Base-by-base conservation (phyloP, 2,888 invertebrate species). In the Timandra comae region DNA sequence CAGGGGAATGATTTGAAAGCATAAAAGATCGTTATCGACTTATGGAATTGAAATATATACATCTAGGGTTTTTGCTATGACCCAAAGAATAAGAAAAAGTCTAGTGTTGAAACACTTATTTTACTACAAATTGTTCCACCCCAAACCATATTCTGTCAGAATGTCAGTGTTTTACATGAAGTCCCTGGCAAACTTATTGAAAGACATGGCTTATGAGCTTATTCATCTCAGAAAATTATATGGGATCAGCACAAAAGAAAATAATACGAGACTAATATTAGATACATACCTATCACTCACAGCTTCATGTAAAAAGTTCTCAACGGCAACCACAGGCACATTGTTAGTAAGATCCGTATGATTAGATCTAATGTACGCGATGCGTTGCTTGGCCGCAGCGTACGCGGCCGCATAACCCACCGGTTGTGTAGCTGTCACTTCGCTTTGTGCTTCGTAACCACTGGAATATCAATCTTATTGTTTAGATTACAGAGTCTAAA, bases 341-440 rank as follows among this genome's bases (percentile, higher is more conserved):
- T 91, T 88, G 37, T 89, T 88, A 19, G 87, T 84, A 6, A 92
- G 63, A 20, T 86, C 79, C 0, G 88, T 72, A 41, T 86, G 85
- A 30, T 88, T 84, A 1, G 84, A 74, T 11, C 86, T 70, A 2
- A 86, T 42, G 39, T 92, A 86, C 29, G 90, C 88, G 40, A 94
- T 89, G 42, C 93, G 87, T 53, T 93, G 91, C 58, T 93, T 91
- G 0, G 93, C 93, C 27, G 90, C 89, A 43, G 91, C 91, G 43
- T 92, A 81, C 6, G 91, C 95, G 3, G 91, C 89, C 9, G 91
- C 90, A 67, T 92, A 93, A 4, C 95, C 94, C 1, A 95, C 91
- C 0, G 94, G 93, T 64, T 94, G 94, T 0, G 85, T 86, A 2
- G 93, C 93, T 27, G 92, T 88, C 27, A 87, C 89, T 12, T 86